Evolutionary conservation across 2,797 vertebrate genomes (phyloP).

Genomic region (Sciurus vulgaris): DNA sequence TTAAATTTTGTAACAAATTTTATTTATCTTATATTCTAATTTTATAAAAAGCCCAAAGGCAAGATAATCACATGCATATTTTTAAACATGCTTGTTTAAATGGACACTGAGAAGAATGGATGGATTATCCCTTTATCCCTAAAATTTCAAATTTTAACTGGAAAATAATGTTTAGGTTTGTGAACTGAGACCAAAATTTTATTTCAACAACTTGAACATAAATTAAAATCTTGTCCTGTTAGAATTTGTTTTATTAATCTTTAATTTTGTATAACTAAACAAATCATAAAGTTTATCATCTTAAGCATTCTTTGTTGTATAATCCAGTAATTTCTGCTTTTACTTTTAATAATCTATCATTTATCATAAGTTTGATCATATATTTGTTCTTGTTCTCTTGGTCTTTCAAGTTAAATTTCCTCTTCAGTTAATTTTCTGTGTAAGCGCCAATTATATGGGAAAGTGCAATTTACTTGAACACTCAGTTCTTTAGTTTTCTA

Average conservation of each 20-base stretch:
- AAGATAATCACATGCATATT: not conserved
- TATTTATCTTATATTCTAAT: not conserved
- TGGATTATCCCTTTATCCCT: too few species aligned
- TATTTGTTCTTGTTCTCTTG: not conserved
- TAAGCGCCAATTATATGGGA: not conserved
- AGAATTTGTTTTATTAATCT: not conserved
- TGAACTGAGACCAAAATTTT: not conserved
- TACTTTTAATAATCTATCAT: not conserved
- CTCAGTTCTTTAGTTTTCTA: constrained; percentile 37
- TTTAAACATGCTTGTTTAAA: too few species aligned
- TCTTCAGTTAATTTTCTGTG: constrained; percentile 19
- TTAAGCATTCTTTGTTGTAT: not conserved
- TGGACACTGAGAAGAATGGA: too few species aligned
- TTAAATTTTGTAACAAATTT: not conserved
- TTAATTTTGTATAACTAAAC: not conserved
- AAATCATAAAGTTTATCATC: too few species aligned
- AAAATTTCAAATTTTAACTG: too few species aligned
- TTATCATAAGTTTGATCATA: not conserved
- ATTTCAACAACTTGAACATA: not conserved
- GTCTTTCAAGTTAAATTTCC: not conserved
- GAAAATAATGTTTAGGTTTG: too few species aligned
- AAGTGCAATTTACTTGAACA: constrained; percentile 46
- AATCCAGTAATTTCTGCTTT: not conserved
- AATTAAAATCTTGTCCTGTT: not conserved
- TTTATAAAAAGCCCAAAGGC: not conserved